phyloP scores from a whole-genome alignment of 2,113 vertebrate genomes.

The Myiozetetes cayanensis region DNA sequence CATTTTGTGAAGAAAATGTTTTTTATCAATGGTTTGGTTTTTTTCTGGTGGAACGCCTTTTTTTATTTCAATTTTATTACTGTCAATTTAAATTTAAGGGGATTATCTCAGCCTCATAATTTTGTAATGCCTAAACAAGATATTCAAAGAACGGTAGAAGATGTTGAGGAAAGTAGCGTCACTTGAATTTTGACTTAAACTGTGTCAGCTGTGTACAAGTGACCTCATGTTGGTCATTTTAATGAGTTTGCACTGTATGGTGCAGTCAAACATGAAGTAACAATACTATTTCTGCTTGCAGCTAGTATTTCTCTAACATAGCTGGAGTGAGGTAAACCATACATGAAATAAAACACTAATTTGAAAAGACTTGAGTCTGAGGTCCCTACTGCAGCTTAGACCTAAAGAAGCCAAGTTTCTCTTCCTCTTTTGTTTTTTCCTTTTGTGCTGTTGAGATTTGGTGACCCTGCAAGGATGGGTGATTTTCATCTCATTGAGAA shows the following conservation, averaged over 20 bases:
- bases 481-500: neutral
- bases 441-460: neutral
- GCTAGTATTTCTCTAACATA: neutral
- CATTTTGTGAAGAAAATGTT: neutral
- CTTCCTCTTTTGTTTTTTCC: neutral
- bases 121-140: neutral
- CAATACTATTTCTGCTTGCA: neutral
- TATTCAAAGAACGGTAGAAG: neutral
- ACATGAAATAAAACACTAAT: neutral
- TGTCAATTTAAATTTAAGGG: slow-evolving; percentile 10
- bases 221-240: neutral
- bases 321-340: neutral
- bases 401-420: neutral
- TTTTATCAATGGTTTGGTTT: neutral
- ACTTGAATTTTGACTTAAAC: neutral
- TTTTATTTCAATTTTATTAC: neutral
- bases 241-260: neutral
- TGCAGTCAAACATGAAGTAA: neutral
- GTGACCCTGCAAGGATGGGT: neutral
- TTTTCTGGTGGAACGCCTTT: neutral
- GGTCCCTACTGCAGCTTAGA: neutral
- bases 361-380: neutral
- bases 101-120: neutral
- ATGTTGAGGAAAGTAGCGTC: neutral
- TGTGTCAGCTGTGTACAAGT: neutral